These are phyloP conservation scores for Apostichopus parvimensis DNA, from an alignment of 35 echinoderm and acorn worm species.

Conservation along the genomic window DNA sequence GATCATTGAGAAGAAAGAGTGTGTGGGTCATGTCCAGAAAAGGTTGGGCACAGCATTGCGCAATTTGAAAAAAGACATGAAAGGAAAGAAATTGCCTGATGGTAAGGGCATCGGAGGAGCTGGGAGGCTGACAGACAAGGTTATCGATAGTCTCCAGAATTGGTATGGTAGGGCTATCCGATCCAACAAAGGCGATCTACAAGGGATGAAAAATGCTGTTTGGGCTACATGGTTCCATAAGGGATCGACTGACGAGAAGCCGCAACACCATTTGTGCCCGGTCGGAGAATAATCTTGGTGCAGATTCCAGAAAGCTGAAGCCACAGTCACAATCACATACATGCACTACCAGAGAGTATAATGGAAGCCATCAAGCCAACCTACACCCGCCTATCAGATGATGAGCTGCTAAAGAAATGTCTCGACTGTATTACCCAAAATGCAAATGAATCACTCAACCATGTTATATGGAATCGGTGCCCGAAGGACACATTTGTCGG, in stretches of 20 bases:
- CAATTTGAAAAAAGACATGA: slow-evolving; percentile 20
- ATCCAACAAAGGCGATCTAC: slow-evolving; percentile 48
- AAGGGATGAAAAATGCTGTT: slow-evolving; percentile 33
- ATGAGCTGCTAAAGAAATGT: slow-evolving; percentile 28
- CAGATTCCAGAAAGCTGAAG: not conserved
- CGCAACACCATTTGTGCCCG: slow-evolving; percentile 60
- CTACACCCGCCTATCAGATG: slow-evolving; percentile 3
- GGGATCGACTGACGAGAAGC: slow-evolving; percentile 42
- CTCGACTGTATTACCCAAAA: slow-evolving; percentile 29
- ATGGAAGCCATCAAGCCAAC: slow-evolving; percentile 34
- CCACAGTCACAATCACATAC: not conserved
- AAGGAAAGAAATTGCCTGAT: not conserved
- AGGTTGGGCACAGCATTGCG: slow-evolving; percentile 56
- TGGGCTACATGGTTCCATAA: slow-evolving; percentile 32
- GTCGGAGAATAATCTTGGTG: slow-evolving; percentile 18
- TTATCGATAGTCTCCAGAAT: slow-evolving; percentile 34
- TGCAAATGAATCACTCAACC: slow-evolving; percentile 25
- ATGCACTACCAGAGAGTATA: slow-evolving; percentile 9
- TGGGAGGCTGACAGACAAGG: slow-evolving; percentile 36
- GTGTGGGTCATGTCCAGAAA: slow-evolving; percentile 57
- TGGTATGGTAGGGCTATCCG: slow-evolving; percentile 65
- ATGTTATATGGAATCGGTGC: slow-evolving; percentile 47
- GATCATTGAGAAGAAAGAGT: slow-evolving; percentile 48
- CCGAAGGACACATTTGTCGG: slow-evolving; percentile 49
- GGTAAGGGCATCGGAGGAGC: slow-evolving; percentile 34